Evolutionary conservation across 2,797 vertebrate genomes (phyloP).

Genomic region (Borostomias antarcticus): DNA sequence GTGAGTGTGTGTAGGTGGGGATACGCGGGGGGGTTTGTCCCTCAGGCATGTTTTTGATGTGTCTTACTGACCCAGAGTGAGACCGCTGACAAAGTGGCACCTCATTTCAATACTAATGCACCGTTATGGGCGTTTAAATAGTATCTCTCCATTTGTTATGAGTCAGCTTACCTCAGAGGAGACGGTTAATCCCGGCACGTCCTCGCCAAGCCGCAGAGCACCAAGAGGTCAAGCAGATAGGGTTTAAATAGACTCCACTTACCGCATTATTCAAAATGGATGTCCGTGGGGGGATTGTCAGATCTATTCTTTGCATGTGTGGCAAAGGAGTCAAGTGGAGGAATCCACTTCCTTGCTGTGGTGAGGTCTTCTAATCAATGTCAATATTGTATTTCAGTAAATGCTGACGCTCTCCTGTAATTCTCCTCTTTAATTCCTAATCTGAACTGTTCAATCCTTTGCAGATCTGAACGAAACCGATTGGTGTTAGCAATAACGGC

Average conservation of each 20-base stretch:
- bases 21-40: conserved; percentile 37
- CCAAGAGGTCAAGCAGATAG: conserved; percentile 68
- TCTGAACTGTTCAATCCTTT: too few relatives aligned
- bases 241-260: conserved; percentile 64
- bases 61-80: conserved; percentile 61
- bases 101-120: conserved; percentile 74
- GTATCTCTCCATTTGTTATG: conserved; percentile 64
- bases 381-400: neutral
- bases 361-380: neutral
- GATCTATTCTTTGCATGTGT: neutral
- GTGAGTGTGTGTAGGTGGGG: neutral
- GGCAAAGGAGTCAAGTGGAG: neutral
- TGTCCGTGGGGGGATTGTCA: neutral
- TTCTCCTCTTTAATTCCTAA: too few relatives aligned
- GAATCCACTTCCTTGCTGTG: neutral
- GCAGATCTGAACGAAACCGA: too few relatives aligned
- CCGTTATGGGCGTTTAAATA: conserved; percentile 60
- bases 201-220: conserved; percentile 54
- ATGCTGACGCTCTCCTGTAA: neutral
- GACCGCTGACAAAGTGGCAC: conserved; percentile 49
- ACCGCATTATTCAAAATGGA: conserved; percentile 47
- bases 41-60: conserved; percentile 42
- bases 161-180: conserved; percentile 64
- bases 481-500: too few relatives aligned
- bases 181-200: conserved; percentile 64